Base-by-base conservation (phyloP, 2,888 invertebrate species). In the Oscheius sp. region DNA sequence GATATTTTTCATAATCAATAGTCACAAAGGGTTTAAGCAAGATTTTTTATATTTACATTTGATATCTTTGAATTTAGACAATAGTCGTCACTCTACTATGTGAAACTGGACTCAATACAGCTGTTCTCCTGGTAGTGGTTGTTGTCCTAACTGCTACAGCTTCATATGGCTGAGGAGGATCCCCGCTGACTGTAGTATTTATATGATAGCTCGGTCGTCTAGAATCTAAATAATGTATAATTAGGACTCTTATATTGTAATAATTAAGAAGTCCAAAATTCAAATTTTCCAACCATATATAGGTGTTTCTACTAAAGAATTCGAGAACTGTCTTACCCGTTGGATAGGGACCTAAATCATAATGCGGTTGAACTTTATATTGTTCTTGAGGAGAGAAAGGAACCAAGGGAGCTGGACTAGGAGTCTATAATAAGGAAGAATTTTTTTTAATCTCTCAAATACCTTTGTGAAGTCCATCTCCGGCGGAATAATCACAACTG, bases 121-220 rank as follows among this genome's bases (percentile, higher is more conserved):
- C 56, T 8, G 65, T 65, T 54, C 65, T n/a, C 28, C 65, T 54
- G 30, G 65, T 65, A 14, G 65, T 65, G 1, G 65, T 65, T 17
- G 65, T 65, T n/a, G 65, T 65, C 12, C 65, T 36, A 17, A 65
- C 65, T n/a, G 65, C 49, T 4, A 65, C 26, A 4, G 65, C 65
- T 24, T 65, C 65, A 20, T 47, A 41, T 17, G 54, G 38, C 2
- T 51, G 33, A 9, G 51, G n/a, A 2, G 57, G 30, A n/a, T 59
- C 59, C 2, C n/a, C 28, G 1, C 24, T 32, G 17, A 14, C 26
- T 45, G 22, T 32, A 22, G 22, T 44, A 20, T 56, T 56, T n/a
- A 28, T 14, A 47, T 47, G 20, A 22, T 47, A 47, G 24, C 47
- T 47, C 22, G 22, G n/a, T 24, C 47, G 47, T n/a, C n/a, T n/a